A percentile compares a stretch with the other conserved stretches of the same genome.
phyloP scores from a whole-genome alignment of 2,113 vertebrate species.

The Catharus fuscescens region DNA sequence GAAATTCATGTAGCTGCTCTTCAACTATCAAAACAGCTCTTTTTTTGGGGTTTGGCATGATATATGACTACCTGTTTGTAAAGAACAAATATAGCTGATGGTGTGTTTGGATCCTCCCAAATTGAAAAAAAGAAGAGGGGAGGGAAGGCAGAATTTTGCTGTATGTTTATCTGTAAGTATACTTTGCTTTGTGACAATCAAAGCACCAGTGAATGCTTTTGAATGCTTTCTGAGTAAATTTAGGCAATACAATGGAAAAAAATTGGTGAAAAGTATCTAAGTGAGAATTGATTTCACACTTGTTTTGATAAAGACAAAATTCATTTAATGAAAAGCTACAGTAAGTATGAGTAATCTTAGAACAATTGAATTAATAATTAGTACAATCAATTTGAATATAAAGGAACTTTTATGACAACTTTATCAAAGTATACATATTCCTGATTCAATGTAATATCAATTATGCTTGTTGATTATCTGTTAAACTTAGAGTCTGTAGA shows the following conservation, averaged over 20 bases:
- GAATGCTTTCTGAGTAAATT: background rate
- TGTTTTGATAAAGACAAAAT: background rate
- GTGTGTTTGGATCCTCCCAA: background rate
- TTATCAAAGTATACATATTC: background rate
- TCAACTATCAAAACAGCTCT: background rate
- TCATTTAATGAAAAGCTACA: background rate
- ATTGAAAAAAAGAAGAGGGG: background rate
- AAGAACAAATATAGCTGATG: background rate
- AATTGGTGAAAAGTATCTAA: background rate
- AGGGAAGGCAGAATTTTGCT: background rate
- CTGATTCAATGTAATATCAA: background rate
- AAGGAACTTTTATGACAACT: background rate
- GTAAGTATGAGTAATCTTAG: background rate
- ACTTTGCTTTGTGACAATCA: background rate
- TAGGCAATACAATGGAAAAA: background rate
- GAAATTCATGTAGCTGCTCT: background rate
- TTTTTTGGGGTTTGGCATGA: background rate
- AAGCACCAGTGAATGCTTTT: background rate
- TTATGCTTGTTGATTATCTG: background rate
- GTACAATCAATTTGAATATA: background rate
- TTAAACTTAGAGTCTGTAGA: background rate
- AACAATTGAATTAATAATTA: background rate
- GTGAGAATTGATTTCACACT: background rate
- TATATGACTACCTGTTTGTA: background rate
- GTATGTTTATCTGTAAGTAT: background rate